Conservation (phyloP, 1,140 invertebrate genomes). For the Wasmannia auropunctata region DNA sequence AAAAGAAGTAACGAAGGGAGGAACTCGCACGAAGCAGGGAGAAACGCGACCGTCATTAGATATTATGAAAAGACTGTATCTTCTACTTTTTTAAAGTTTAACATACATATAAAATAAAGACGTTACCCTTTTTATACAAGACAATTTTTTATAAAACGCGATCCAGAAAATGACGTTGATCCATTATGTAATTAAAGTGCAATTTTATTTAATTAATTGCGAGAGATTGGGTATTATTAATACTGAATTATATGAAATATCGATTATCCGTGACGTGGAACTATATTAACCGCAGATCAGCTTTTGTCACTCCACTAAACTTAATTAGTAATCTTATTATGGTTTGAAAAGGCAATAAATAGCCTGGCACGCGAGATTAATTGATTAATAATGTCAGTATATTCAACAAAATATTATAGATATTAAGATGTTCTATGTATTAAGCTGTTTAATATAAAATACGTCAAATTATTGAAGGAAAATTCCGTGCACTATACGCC, state of each 20-base stretch:
- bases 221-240: conserved; percentile 15
- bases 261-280: neutral
- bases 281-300: conserved; percentile 6
- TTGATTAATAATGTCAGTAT: neutral
- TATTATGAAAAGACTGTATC: conserved; percentile 7
- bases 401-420: neutral
- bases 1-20: conserved; percentile 10
- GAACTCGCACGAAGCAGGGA: conserved; percentile 6
- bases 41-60: conserved; percentile 5
- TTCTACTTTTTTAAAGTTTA: neutral
- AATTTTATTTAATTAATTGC: conserved; percentile 20
- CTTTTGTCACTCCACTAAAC: neutral
- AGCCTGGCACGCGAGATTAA: neutral
- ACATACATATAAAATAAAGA: neutral
- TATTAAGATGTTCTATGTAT: neutral
- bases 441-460: neutral
- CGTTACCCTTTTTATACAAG: neutral
- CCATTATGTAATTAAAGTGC: neutral
- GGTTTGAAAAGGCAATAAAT: conserved; percentile 2
- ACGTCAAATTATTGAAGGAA: neutral
- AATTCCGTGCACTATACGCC: neutral
- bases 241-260: conserved; percentile 2
- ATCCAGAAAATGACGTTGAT: neutral
- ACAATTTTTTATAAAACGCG: neutral
- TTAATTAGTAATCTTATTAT: conserved; percentile 4